These are phyloP conservation scores for Metallyticus violacea DNA, from an alignment of 2,888 invertebrate genomes.

Conservation along the genomic window DNA sequence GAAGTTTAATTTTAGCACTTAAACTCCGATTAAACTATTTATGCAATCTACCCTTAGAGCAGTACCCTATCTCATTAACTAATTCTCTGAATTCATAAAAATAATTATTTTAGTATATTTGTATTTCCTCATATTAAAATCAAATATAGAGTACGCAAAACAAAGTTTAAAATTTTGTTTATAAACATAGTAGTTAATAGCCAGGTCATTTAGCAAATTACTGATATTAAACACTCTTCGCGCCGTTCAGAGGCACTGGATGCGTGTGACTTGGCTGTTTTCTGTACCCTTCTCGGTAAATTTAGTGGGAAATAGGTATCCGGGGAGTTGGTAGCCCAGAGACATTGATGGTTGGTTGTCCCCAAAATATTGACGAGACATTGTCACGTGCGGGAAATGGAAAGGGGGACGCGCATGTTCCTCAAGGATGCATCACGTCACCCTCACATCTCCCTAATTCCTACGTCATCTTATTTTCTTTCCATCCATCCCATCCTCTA, in stretches of 20 bases:
- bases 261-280: background rate
- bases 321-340: background rate
- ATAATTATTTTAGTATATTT: no score
- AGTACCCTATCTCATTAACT: no score
- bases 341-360: background rate
- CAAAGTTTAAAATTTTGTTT: no score
- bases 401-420: background rate
- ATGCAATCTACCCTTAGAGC: no score
- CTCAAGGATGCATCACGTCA: background rate
- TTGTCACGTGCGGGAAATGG: conserved; percentile 3
- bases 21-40: no score
- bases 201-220: no score
- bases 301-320: background rate
- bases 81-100: no score
- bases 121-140: no score
- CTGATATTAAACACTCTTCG: background rate
- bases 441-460: conserved; percentile 1
- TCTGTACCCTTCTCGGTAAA: background rate
- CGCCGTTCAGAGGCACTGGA: background rate
- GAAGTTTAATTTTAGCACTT: no score
- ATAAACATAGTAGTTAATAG: no score
- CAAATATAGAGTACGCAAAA: no score
- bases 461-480: conserved; percentile 11
- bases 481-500: background rate
- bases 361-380: conserved; percentile 2